phyloP scores from a whole-genome alignment of 1,140 invertebrate species.

The Cephus cinctus region DNA sequence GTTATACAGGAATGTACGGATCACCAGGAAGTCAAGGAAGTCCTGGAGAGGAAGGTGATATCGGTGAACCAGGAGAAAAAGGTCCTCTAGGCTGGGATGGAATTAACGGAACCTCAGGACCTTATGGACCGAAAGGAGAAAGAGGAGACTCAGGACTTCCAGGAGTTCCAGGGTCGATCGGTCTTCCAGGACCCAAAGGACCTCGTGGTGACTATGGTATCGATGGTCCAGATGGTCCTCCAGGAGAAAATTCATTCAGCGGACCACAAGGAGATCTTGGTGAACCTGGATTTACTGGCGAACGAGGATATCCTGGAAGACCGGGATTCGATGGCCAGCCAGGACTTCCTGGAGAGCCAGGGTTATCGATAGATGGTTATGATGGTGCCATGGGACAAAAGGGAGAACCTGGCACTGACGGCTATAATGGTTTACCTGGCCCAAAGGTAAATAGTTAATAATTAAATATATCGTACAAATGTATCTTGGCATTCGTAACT shows the following conservation, averaged over 20 bases:
- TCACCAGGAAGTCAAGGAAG: constrained; percentile 52
- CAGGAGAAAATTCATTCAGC: constrained; percentile 58
- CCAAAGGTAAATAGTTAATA: constrained; percentile 42
- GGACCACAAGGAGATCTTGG: constrained; percentile 69
- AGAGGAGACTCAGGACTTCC: constrained; percentile 54
- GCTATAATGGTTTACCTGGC: constrained; percentile 51
- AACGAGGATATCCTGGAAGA: constrained; percentile 53
- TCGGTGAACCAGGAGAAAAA: constrained; percentile 42
- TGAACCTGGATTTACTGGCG: constrained; percentile 54
- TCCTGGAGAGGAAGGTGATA: constrained; percentile 56
- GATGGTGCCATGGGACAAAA: constrained; percentile 46
- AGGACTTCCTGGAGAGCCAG: constrained; percentile 58
- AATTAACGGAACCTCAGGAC: constrained; percentile 51
- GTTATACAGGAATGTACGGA: constrained; percentile 56
- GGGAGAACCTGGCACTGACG: constrained; percentile 53
- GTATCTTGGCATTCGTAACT: constrained; percentile 11
- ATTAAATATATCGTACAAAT: constrained; percentile 24
- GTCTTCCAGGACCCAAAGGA: constrained; percentile 51
- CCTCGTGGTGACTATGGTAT: constrained; percentile 47
- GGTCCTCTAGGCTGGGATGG: constrained; percentile 55
- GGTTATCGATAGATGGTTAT: constrained; percentile 38
- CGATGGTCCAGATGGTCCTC: constrained; percentile 44
- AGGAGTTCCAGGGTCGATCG: constrained; percentile 56
- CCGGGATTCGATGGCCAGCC: constrained; percentile 53
- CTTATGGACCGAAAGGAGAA: constrained; percentile 60